Conservation (phyloP, 2,113 vertebrate species). For the Pleuronectes platessa region DNA sequence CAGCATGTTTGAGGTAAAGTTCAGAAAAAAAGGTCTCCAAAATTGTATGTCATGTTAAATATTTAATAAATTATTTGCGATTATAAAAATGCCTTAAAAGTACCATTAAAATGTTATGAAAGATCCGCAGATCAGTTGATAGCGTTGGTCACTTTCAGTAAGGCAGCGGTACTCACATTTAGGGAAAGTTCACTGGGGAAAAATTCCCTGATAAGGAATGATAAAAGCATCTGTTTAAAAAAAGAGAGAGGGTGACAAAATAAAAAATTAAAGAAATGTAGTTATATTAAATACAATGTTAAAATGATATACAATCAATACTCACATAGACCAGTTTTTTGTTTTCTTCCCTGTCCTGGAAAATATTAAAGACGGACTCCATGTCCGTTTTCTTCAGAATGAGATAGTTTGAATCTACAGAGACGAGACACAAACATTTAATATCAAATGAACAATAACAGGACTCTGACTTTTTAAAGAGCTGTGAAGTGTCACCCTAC, state of each 20-base stretch:
- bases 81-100: slow-evolving; percentile 51
- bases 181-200: slow-evolving; percentile 71
- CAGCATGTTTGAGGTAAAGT: slow-evolving; percentile 44
- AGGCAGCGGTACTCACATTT: slow-evolving; percentile 20
- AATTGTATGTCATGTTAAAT: slow-evolving; percentile 32
- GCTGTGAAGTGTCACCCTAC: slow-evolving; percentile 42
- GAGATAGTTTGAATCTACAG: slow-evolving; percentile 71
- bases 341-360: slow-evolving; percentile 81
- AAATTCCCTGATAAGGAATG: slow-evolving; percentile 72
- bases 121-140: slow-evolving; percentile 46
- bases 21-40: slow-evolving; percentile 6
- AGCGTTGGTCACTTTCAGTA: slow-evolving; percentile 61
- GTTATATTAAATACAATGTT: not conserved
- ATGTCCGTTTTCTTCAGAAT: slow-evolving; percentile 78
- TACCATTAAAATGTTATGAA: slow-evolving; percentile 15
- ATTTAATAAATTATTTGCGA: slow-evolving; percentile 49
- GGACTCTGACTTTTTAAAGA: not conserved
- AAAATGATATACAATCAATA: slow-evolving; percentile 16
- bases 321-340: slow-evolving; percentile 83
- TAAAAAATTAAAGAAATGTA: not conserved
- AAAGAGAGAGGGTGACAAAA: not conserved
- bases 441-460: not conserved
- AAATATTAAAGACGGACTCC: slow-evolving; percentile 77
- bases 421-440: slow-evolving; percentile 24
- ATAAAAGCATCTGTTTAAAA: slow-evolving; percentile 75